These are phyloP conservation scores for Planococcus citri DNA, from an alignment of 1,140 invertebrate genomes.

Conservation along the genomic window DNA sequence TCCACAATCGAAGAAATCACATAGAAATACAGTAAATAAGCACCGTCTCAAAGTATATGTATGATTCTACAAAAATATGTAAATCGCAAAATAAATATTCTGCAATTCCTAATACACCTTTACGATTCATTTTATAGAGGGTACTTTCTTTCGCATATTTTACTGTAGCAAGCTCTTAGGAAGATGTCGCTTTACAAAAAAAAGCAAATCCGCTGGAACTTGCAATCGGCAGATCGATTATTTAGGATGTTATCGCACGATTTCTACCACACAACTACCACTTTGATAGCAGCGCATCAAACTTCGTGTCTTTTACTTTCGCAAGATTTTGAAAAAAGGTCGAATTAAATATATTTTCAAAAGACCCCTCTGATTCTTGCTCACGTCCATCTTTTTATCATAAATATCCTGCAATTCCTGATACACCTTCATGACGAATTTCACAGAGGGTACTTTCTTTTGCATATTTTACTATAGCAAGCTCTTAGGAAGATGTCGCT, in stretches of 20 bases:
- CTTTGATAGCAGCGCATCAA: neutral
- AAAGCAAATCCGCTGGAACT: neutral
- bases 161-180: neutral
- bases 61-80: no score
- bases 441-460: no score
- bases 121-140: no score
- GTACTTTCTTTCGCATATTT: no score
- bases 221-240: neutral
- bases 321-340: conserved; percentile 9
- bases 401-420: no score
- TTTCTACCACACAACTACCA: neutral
- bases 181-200: neutral
- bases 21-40: no score
- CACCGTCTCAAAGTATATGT: no score
- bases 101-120: no score
- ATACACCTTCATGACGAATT: no score
- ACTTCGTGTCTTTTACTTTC: neutral
- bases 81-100: no score
- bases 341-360: neutral
- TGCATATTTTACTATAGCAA: conserved; percentile 4
- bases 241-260: no score
- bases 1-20: no score
- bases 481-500: neutral
- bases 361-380: neutral
- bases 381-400: neutral